Evolutionary conservation across 2,797 vertebrate genomes (phyloP).

Genomic region (Silurus aristotelis): DNA sequence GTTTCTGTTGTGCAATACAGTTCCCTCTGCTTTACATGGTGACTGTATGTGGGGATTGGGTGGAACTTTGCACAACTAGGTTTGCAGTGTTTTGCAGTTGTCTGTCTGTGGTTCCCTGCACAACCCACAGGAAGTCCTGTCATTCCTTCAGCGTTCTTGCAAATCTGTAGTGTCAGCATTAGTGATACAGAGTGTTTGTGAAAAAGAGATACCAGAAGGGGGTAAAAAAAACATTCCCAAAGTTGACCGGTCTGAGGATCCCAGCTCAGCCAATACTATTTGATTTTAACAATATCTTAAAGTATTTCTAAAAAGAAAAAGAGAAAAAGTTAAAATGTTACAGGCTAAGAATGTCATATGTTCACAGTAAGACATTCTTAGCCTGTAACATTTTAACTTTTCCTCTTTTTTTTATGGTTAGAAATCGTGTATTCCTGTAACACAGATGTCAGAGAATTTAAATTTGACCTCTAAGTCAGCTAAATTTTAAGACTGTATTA

Average conservation of each 20-base stretch:
- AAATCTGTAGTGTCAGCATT: constrained; percentile 32
- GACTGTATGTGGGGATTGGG: background rate
- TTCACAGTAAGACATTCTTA: background rate
- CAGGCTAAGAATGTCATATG: too few relatives aligned
- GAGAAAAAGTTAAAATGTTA: too few relatives aligned
- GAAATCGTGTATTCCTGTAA: background rate
- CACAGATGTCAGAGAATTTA: background rate
- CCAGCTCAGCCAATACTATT: background rate
- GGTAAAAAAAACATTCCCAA: background rate
- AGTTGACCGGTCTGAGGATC: background rate
- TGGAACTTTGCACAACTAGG: background rate
- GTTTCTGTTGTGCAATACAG: background rate
- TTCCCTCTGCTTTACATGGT: background rate
- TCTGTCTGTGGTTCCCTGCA: background rate
- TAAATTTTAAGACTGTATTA: background rate
- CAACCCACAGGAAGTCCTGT: constrained; percentile 47
- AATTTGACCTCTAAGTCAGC: background rate
- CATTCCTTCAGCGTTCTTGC: background rate
- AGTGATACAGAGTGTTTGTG: background rate
- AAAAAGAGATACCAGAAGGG: background rate
- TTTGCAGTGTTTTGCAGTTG: constrained; percentile 10
- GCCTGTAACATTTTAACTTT: background rate
- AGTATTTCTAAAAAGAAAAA: background rate
- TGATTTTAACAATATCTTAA: background rate
- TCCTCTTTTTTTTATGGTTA: background rate